Conservation (phyloP, 2,113 vertebrate species). For the Colinus virginianus region DNA sequence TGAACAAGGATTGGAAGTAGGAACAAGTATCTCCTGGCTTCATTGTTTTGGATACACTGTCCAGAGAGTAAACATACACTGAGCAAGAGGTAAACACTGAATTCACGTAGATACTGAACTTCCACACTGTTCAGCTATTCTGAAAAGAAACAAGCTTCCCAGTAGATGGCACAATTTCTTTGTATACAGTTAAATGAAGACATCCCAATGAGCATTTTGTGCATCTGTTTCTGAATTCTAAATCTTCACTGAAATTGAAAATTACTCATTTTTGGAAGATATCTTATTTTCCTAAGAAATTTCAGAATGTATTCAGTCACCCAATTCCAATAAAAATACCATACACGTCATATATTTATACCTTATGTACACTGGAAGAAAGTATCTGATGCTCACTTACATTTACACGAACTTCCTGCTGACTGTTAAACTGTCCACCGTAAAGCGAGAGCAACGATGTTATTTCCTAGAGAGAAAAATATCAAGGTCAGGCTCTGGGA, state of each 20-base stretch:
- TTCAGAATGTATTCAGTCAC: neutral
- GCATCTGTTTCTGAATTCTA: neutral
- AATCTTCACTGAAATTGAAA: neutral
- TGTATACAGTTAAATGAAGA: neutral
- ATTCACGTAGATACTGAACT: neutral
- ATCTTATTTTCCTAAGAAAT: neutral
- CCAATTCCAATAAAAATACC: neutral
- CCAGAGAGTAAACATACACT: neutral
- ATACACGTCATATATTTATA: neutral
- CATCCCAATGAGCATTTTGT: neutral
- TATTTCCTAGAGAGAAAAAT: constrained; percentile 86
- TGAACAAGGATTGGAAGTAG: neutral
- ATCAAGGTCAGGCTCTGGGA: neutral
- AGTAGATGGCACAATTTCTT: constrained; percentile 49
- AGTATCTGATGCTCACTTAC: constrained; percentile 71
- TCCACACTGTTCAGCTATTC: accelerated
- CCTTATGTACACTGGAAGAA: neutral
- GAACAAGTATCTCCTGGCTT: neutral
- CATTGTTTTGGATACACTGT: accelerated
- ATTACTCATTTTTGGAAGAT: neutral
- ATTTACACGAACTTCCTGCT: constrained; percentile 84
- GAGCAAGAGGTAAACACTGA: neutral
- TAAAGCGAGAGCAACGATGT: constrained; percentile 88
- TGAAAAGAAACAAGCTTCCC: neutral
- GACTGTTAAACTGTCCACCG: constrained; percentile 80